Conservation (phyloP, 1,140 invertebrate species). For the Eupeodes corollae region DNA sequence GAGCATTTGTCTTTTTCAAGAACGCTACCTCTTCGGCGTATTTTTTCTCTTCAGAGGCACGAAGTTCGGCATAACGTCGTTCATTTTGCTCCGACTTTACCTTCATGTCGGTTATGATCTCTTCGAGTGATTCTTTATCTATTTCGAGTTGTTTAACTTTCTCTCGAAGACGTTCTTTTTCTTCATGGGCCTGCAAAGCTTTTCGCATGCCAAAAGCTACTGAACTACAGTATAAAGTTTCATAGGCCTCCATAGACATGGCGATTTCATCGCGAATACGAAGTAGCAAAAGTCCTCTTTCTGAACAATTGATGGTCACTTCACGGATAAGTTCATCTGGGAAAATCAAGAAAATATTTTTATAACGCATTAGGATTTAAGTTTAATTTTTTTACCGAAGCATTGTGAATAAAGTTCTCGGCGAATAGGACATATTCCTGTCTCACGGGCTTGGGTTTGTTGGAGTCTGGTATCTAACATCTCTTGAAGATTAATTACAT, state of each 20-base stretch:
- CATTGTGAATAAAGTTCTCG: conserved; percentile 92
- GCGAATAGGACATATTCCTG: conserved; percentile 91
- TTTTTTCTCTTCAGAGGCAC: conserved; percentile 79
- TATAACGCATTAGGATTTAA: neutral
- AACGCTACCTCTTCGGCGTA: conserved; percentile 84
- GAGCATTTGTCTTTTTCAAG: conserved; percentile 85
- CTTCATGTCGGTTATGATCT: conserved; percentile 67
- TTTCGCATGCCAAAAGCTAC: conserved; percentile 97
- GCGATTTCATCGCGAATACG: conserved; percentile 88
- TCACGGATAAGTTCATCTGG: conserved; percentile 84
- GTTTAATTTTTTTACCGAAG: conserved; percentile 59
- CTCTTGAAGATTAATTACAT: conserved; percentile 92
- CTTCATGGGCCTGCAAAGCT: conserved; percentile 71
- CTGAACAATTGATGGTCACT: conserved; percentile 94
- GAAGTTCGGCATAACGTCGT: conserved; percentile 68
- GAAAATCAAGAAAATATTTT: neutral
- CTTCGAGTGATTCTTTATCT: conserved; percentile 64
- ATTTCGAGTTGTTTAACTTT: conserved; percentile 47
- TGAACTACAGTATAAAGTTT: conserved; percentile 90
- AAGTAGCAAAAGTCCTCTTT: conserved; percentile 85
- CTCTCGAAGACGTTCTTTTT: conserved; percentile 48
- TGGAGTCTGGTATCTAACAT: conserved; percentile 85
- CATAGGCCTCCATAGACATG: conserved; percentile 92
- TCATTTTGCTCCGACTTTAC: conserved; percentile 77
- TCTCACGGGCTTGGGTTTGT: conserved; percentile 85